These are phyloP conservation scores for Globia sparganii DNA, from an alignment of 2,888 invertebrate genomes.

Conservation along the genomic window DNA sequence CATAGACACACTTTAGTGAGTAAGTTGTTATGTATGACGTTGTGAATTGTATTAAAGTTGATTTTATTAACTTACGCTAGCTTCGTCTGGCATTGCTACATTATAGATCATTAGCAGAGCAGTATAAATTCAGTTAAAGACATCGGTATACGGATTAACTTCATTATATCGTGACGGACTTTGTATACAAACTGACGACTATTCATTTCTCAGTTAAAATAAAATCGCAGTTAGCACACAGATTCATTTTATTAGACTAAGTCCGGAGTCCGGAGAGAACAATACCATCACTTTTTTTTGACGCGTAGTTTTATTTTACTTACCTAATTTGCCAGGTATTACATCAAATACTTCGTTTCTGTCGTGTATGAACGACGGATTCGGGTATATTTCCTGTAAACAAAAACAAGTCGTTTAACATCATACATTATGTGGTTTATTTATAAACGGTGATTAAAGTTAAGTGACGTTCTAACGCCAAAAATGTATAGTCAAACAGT, in stretches of 20 bases:
- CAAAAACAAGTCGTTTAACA: conserved; percentile 51
- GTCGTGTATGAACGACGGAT: conserved; percentile 95
- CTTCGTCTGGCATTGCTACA: not conserved
- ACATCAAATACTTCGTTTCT: conserved; percentile 95
- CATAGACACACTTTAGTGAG: not conserved
- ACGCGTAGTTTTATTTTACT: conserved; percentile 73
- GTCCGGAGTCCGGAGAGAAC: not conserved
- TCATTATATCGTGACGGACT: not conserved
- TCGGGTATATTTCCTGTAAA: conserved; percentile 93
- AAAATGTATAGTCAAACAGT: too few relatives aligned
- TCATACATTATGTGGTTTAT: not conserved
- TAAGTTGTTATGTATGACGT: not conserved
- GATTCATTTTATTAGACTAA: not conserved
- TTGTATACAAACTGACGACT: not conserved
- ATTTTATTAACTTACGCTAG: not conserved
- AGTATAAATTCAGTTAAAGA: not conserved
- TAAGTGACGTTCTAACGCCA: not conserved
- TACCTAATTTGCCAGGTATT: conserved; percentile 96
- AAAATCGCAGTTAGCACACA: conserved; percentile 27
- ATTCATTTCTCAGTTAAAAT: not conserved
- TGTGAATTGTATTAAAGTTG: not conserved
- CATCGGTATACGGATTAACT: not conserved
- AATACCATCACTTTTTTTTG: not conserved
- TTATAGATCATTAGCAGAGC: not conserved
- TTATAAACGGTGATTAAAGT: not conserved